Evolutionary conservation across 92 coral and sea anemone genomes (phyloP).

Genomic region (Phenganax marumi): DNA sequence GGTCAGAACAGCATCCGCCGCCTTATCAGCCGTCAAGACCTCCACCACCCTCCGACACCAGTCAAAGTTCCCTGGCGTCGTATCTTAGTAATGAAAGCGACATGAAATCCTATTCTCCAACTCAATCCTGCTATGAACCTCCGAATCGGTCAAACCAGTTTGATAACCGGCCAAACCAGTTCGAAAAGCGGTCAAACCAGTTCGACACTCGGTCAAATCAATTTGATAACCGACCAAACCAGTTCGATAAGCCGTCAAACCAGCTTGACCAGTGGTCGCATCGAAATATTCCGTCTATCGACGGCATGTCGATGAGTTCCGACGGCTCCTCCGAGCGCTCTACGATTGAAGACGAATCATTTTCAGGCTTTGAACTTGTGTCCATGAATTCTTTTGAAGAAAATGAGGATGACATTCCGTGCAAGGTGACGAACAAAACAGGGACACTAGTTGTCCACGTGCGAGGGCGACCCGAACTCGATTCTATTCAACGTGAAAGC

Average conservation of each 20-base stretch:
- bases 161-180: too few relatives aligned
- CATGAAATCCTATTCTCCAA: not conserved
- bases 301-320: constrained; percentile 34
- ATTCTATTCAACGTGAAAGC: constrained; percentile 29
- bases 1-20: constrained; percentile 16
- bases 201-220: not conserved
- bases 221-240: too few relatives aligned
- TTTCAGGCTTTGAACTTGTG: constrained; percentile 30
- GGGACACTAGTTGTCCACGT: constrained; percentile 36
- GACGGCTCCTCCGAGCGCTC: constrained; percentile 33
- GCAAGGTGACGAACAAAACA: not conserved
- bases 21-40: constrained; percentile 7
- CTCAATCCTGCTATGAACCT: too few relatives aligned
- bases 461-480: constrained; percentile 54
- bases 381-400: constrained; percentile 20
- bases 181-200: not conserved
- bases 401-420: not conserved
- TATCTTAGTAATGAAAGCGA: constrained; percentile 9
- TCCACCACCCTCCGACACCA: constrained; percentile 5
- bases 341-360: constrained; percentile 28
- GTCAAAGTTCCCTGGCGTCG: constrained; percentile 26
- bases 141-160: too few relatives aligned
- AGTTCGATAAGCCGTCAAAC: not conserved
- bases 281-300: constrained; percentile 7
- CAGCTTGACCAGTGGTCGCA: constrained; percentile 14